Base-by-base conservation (phyloP, 2,113 vertebrate genomes). In the Suricata suricatta region DNA sequence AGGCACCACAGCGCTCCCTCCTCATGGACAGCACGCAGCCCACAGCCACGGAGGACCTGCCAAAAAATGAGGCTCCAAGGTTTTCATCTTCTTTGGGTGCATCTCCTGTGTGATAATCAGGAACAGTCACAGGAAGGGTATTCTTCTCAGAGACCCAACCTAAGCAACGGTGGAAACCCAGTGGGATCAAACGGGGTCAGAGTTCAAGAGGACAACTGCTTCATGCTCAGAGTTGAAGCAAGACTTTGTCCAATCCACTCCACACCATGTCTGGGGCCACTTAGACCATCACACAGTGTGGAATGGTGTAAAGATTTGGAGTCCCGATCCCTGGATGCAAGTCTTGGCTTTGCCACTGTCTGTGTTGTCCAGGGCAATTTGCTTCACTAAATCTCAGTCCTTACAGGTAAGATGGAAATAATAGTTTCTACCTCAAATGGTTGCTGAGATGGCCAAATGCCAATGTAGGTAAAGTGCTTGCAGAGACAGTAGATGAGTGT, bases 261-360 rank as follows among this genome's bases (percentile, higher is more conserved):
- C n/a, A 27, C 4, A 1, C 50, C 23, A 1, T 3, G 13, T 5
- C 6, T 3, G 13, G 79, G 35, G 23, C 5, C 35, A 29, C 33
- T 6, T 15, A 23, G 52, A 14, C 23, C 66, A 76, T 29, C 16
- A 1, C 1, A 60, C 8, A 2, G 3, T 7, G 2, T 27, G 27
- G 15, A 27, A 23, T 2, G 10, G 0, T 12, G 25, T 21, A 15
- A 91, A 7, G 6, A n/a, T 52, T 47, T 60, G 90, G 80, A 77
- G 77, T 77, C n/a, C 87, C 89, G 77, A 80, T 27, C 31, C 33
- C 33, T 66, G 27, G 66, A 27, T 15, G 13, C 13, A 29, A 66
- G 16, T 82, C 64, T 85, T 72, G 69, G 54, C 31, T 88, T 68
- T 72, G 81, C n/a, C 21, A 41, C 60, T 23, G 2, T 82, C 66